A percentile compares a stretch with the other conserved stretches of the same genome.
phyloP scores from a whole-genome alignment of 2,888 invertebrate genomes.

The Serripes groenlandicus region DNA sequence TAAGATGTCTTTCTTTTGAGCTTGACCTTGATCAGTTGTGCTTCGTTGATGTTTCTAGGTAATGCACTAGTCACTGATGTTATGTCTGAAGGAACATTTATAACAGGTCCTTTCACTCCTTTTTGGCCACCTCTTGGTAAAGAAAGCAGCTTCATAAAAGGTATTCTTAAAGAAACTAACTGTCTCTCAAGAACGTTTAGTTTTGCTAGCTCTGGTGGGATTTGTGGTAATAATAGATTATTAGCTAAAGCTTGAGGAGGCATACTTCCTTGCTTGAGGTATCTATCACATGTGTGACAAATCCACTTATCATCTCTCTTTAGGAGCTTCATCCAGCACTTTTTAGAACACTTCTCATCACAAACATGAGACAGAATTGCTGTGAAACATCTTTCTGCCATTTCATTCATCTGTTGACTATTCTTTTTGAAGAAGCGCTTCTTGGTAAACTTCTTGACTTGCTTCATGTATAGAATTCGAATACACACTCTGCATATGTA shows the following conservation, averaged over 20 bases:
- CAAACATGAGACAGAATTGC: too few relatives aligned
- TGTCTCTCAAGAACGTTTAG: neutral
- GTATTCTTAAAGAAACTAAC: neutral
- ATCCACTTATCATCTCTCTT: too few relatives aligned
- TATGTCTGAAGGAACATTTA: neutral
- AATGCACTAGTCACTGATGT: neutral
- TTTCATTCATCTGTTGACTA: too few relatives aligned
- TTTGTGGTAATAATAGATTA: neutral
- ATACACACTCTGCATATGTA: too few relatives aligned
- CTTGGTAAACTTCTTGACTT: too few relatives aligned
- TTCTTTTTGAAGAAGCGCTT: too few relatives aligned
- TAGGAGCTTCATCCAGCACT: too few relatives aligned
- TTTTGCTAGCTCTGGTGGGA: neutral
- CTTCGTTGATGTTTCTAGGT: neutral
- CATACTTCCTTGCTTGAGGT: neutral
- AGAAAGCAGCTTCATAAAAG: slow-evolving; percentile 9
- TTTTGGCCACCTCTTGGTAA: slow-evolving; percentile 14
- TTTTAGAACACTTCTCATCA: too few relatives aligned
- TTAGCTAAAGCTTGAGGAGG: neutral
- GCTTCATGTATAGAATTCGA: too few relatives aligned
- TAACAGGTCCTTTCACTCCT: neutral
- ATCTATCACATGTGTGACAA: slow-evolving; percentile 8
- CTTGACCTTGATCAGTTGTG: neutral
- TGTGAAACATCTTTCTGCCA: too few relatives aligned
- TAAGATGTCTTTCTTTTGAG: neutral